Evolutionary conservation across 2,888 invertebrate genomes (phyloP).

Genomic region (Trichopria drosophilae): DNA sequence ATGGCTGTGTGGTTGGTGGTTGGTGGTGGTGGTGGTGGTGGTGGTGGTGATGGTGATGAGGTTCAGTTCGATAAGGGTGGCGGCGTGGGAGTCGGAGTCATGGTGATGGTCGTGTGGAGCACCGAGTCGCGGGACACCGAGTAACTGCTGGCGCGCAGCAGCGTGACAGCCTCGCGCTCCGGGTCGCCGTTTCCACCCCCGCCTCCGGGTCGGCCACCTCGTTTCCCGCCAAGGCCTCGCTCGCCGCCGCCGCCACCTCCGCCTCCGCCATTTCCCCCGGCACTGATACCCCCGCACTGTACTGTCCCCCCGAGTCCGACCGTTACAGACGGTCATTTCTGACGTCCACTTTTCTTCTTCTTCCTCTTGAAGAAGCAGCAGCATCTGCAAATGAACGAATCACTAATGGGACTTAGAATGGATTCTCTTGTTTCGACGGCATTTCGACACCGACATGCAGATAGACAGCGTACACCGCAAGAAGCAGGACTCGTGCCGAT

Average conservation of each 20-base stretch:
- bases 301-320: slow-evolving; percentile 65
- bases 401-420: slow-evolving; percentile 58
- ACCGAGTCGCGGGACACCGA: slow-evolving; percentile 67
- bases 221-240: slow-evolving; percentile 43
- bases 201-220: slow-evolving; percentile 32
- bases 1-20: slow-evolving; percentile 26
- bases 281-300: slow-evolving; percentile 54
- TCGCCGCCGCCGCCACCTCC: slow-evolving; percentile 25
- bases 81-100: slow-evolving; percentile 50
- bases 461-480: slow-evolving; percentile 39
- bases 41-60: slow-evolving; percentile 20
- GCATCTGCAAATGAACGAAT: slow-evolving; percentile 76
- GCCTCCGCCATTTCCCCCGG: slow-evolving; percentile 33
- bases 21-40: slow-evolving; percentile 13
- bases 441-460: too few relatives aligned
- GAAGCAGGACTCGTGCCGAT: too few relatives aligned
- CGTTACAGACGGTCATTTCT: slow-evolving; percentile 83
- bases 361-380: slow-evolving; percentile 99
- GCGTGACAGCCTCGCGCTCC: slow-evolving; percentile 65
- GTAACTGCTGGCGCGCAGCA: slow-evolving; percentile 67
- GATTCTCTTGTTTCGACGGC: slow-evolving; percentile 38
- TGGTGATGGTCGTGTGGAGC: slow-evolving; percentile 58
- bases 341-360: slow-evolving; percentile 95
- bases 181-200: slow-evolving; percentile 35
- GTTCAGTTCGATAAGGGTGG: slow-evolving; percentile 52